Base-by-base conservation (phyloP, 2,888 invertebrate species). In the Arctia plantaginis region DNA sequence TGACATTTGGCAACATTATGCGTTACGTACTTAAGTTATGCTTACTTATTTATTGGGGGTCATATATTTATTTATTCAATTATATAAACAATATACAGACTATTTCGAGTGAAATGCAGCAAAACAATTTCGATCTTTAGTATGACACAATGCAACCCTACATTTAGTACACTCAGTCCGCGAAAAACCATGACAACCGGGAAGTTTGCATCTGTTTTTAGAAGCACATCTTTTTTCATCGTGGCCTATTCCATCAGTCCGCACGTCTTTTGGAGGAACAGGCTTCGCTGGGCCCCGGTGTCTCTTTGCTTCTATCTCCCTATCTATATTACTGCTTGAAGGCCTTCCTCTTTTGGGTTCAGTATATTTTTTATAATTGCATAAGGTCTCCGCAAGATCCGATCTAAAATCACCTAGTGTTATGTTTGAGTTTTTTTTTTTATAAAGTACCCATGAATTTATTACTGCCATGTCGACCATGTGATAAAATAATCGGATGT, bases 161-260 rank as follows among this genome's bases (percentile, higher is more conserved):
- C 81, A 83, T 77, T 84, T 83, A 13, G 77, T 82, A 66, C 84
- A 82, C 67, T 81, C 80, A 35, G 80, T 84, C 66, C 81, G 80
- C 41, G 80, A 78, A 78, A 80, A 82, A 27, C 70, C 35, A 3
- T 35, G 3, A 6, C 35, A 70, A 15, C 71, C 71, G 6, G 71
- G 44, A 4, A 71, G 33, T 44, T 71, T 71, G n/a, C 64, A 71
- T 30, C 71, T 78, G 76, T 79, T 83, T 80, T 81, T 81, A 39
- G 68, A 68, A 71, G 44, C 70, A 72, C 83, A 85, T 74, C 81
- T 79, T 78, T 71, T 77, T 75, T 81, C 82, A 75, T 82, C 73
- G 69, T 86, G 85, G 77, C 72, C 81, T n/a, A 84, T 33, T 41
- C 80, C 80, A 86, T 84, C 85, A 65, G 79, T 84, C 73, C 82